Conservation (phyloP, 2,888 invertebrate genomes). For the Eudemis profundana region DNA sequence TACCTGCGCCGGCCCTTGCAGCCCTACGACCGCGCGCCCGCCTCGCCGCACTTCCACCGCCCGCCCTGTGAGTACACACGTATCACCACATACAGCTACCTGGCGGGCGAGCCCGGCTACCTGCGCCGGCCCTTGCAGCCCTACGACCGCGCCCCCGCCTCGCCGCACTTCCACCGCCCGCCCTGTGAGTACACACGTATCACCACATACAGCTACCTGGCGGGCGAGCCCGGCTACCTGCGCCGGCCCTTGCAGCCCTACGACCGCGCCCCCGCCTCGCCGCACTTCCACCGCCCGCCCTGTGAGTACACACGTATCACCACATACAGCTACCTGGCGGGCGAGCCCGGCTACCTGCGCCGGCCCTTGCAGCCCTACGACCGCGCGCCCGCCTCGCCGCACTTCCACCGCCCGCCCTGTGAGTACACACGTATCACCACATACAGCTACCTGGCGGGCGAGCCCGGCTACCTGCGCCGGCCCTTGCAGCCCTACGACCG, state of each 20-base stretch:
- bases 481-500: no score
- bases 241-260: conserved; percentile 96
- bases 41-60: conserved; percentile 97
- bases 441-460: no score
- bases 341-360: conserved; percentile 95
- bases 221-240: conserved; percentile 97
- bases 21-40: conserved; percentile 95
- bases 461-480: no score
- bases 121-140: conserved; percentile 96
- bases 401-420: conserved; percentile 97
- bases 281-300: conserved; percentile 97
- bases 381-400: no score
- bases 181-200: no score
- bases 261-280: conserved; percentile 95
- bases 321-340: conserved; percentile 97
- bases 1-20: conserved; percentile 96
- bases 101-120: no score
- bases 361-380: conserved; percentile 96
- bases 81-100: conserved; percentile 93
- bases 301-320: no score
- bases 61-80: conserved; percentile 90
- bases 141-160: conserved; percentile 95
- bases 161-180: conserved; percentile 98
- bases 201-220: no score
- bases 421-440: no score